A percentile compares a stretch with the other conserved stretches of the same genome.
Conservation (phyloP, 2,888 invertebrate species). For the Furcula furcula region DNA sequence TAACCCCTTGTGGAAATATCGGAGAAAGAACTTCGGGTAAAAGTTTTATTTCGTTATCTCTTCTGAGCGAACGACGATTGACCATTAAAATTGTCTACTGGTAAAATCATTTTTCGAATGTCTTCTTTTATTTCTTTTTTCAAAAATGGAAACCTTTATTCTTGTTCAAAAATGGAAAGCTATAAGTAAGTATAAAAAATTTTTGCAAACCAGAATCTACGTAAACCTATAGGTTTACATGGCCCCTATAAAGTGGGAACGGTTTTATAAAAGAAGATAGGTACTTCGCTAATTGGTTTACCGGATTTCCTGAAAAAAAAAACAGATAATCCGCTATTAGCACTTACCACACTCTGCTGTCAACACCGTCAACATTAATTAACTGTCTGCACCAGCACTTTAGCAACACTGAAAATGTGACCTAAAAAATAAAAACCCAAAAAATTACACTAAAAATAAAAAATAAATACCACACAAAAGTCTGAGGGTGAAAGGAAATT, state of each 20-base stretch:
- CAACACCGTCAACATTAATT: slow-evolving; percentile 53
- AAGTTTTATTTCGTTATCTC: slow-evolving; percentile 53
- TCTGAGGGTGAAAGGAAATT: not conserved
- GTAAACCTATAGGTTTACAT: too few relatives aligned
- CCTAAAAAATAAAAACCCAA: slow-evolving; percentile 16
- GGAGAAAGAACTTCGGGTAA: slow-evolving; percentile 21
- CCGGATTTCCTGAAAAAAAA: slow-evolving; percentile 14
- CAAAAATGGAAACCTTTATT: too few relatives aligned
- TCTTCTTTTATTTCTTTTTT: slow-evolving; percentile 15
- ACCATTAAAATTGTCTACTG: slow-evolving; percentile 28
- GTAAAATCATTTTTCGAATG: slow-evolving; percentile 18
- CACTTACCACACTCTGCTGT: slow-evolving; percentile 57
- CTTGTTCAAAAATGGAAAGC: too few relatives aligned
- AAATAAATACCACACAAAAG: slow-evolving; percentile 4
- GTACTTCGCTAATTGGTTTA: slow-evolving; percentile 7
- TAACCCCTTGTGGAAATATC: slow-evolving; percentile 30
- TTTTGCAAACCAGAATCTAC: too few relatives aligned
- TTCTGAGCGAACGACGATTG: slow-evolving; percentile 31
- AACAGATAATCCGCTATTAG: slow-evolving; percentile 23
- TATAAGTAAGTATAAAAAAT: too few relatives aligned
- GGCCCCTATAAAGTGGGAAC: too few relatives aligned
- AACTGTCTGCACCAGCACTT: slow-evolving; percentile 39
- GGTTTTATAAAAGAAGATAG: too few relatives aligned
- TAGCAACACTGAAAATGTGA: slow-evolving; percentile 35
- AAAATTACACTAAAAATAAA: slow-evolving; percentile 15